Evolutionary conservation across 2,888 invertebrate species (phyloP), one percentile per base, ranked within the genome.

Genomic region (Marronus borbonicus): DNA sequence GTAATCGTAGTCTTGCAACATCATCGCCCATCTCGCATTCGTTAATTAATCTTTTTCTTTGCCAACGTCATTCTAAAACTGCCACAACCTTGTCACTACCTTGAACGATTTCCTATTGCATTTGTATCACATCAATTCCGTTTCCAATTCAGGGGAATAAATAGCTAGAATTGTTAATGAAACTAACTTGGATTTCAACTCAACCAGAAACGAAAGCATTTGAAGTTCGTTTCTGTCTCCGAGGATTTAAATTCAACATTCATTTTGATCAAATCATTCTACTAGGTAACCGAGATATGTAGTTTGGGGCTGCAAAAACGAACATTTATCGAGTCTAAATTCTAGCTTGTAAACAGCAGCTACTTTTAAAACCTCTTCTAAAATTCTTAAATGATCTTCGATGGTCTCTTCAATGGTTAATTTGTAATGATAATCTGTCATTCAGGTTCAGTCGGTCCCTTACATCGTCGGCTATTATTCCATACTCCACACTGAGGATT

Each of bases 1-100:
- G 79, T 84, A 85, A 60, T 81, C 69, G 72, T 78, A 86, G 69
- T 86, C 84, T 80, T 84, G 82, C 24, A 86, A 65, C 39, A 85
- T 31, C 60, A 86, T 66, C 2, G 82, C 82, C 85, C 85, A 85
- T 81, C 60, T 28, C 24, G 36, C 28, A 62, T 81, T 31, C 83
- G 80, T 0, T 83, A 83, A 80, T 84, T 83, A 5, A 85, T 81
- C 5, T 85, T 79, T 76, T 82, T 80, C 78, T 85, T 85, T 17
- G 80, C 77, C 28, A 85, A 69, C 0, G 85, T 80, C 76, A 83
- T 80, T 55, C 65, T 76, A 80, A 80, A 76, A 83, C 81, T 77
- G 83, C 85, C 72, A 83, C 83, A 0, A 12, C 84, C 84, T 12
- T 17, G 84, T 84, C 3, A 84, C 76, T 1, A 85, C 83, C 65